Evolutionary conservation across 2,113 vertebrate genomes (phyloP), one percentile per base, ranked within the genome.

Genomic region (Sprattus sprattus): DNA sequence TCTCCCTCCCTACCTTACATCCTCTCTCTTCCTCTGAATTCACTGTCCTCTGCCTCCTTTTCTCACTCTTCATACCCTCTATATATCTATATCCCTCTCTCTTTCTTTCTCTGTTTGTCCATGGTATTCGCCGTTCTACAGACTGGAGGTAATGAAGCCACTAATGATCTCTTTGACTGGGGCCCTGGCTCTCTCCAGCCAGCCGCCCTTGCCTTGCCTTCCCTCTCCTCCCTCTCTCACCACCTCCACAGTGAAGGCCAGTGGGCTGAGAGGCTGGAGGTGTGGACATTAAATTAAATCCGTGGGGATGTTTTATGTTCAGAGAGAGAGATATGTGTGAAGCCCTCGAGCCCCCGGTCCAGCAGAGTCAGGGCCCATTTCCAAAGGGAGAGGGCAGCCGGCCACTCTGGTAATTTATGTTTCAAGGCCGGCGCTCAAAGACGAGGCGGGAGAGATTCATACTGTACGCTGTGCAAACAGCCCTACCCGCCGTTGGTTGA

Each of bases 151-250:
- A 83, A 83, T 83, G 45, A 64, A 54, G 82, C 49, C 52, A 8
- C 50, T 83, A 83, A 83, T 60, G 28, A 83, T 57, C 49, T 83
- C 28, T 50, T 39, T 83, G 82, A 83, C 52, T 57, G 1, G 52
- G 50, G 25, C 52, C 9, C 28, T 60, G 82, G 71, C 28, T 78
- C 32, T 78, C 71, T 11, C 4, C 28, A 78, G 64, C n/a, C 15
- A 8, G 11, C 15, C 71, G 1, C 28, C 13, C 71, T 32, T 15
- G 4, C 10, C 32, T 10, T 28, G 8, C 25, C 67, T 2, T 13
- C 11, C 28, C 25, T 13, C 25, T 4, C 5, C 25, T 44, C 71
- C 28, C 32, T 9, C 45, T 39, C 71, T 39, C 11, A 44, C 28
- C 71, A 15, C 71, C 71, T 78, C 71, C 71, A 39, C 28, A 78